phyloP scores from a whole-genome alignment of 2,113 vertebrate species.

The Poicephalus gulielmi region DNA sequence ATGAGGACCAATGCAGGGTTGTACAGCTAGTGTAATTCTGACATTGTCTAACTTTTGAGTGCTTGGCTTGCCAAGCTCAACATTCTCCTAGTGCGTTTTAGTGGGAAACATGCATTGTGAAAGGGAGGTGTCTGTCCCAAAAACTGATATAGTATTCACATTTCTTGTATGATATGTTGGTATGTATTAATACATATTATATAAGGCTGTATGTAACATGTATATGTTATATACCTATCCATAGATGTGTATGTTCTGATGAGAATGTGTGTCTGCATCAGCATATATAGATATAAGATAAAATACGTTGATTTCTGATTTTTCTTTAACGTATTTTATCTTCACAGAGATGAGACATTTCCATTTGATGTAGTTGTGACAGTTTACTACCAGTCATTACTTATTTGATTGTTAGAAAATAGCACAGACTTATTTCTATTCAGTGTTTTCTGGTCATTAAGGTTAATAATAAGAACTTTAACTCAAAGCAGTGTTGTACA shows the following conservation, averaged over 20 bases:
- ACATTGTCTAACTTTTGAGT: neutral
- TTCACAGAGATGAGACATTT: neutral
- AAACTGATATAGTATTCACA: neutral
- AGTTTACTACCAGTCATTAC: neutral
- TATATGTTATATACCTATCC: neutral
- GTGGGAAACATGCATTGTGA: neutral
- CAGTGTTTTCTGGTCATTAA: neutral
- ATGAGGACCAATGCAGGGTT: neutral
- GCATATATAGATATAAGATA: neutral
- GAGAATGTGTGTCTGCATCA: neutral
- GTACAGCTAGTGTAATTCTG: neutral
- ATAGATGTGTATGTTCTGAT: neutral
- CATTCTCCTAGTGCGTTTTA: neutral
- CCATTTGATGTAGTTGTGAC: neutral
- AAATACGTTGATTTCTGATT: neutral
- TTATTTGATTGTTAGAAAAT: neutral
- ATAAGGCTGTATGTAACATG: neutral
- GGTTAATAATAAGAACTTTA: neutral
- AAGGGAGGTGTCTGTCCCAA: neutral
- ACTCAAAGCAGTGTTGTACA: neutral
- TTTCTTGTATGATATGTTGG: neutral
- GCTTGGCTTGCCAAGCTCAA: neutral
- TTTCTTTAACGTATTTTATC: neutral
- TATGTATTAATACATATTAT: neutral
- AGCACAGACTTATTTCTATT: neutral